These are phyloP conservation scores for Hydrotaea diabolus DNA, from an alignment of 2,888 invertebrate genomes.

Conservation along the genomic window DNA sequence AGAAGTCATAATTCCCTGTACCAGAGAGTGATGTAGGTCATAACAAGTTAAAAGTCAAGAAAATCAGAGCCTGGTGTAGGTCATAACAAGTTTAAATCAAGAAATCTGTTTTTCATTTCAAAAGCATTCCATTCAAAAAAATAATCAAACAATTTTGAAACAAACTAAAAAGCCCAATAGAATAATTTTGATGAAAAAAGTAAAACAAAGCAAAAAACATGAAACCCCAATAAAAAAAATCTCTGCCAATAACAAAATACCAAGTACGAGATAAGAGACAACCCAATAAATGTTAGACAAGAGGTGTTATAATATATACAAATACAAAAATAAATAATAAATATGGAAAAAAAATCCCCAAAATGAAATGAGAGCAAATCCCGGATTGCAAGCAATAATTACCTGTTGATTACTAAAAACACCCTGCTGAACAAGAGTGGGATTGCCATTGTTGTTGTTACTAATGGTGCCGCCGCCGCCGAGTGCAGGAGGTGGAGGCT, in stretches of 20 bases:
- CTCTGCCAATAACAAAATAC: neutral
- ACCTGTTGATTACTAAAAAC: conserved; percentile 68
- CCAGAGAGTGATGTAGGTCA: too few relatives aligned
- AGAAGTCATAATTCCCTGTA: too few relatives aligned
- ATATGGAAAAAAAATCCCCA: neutral
- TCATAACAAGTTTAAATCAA: too few relatives aligned
- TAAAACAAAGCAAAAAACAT: conserved; percentile 12
- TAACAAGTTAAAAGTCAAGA: too few relatives aligned
- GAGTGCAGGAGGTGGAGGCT: conserved; percentile 28
- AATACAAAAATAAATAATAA: too few relatives aligned
- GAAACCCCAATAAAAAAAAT: conserved; percentile 33
- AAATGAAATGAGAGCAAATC: conserved; percentile 6
- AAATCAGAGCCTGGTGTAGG: too few relatives aligned
- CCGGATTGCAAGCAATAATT: conserved; percentile 42
- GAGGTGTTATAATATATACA: neutral
- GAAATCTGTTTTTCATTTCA: too few relatives aligned
- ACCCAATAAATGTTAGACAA: conserved; percentile 1
- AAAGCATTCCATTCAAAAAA: too few relatives aligned
- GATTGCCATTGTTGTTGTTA: conserved; percentile 35
- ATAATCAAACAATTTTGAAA: too few relatives aligned
- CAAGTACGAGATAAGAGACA: conserved; percentile 3
- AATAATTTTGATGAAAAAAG: neutral
- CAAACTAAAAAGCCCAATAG: too few relatives aligned
- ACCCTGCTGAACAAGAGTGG: conserved; percentile 51
- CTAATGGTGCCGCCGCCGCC: conserved; percentile 53